These are phyloP conservation scores for Sebastes cheni DNA, from an alignment of 2,797 vertebrate species.

Conservation along the genomic window DNA sequence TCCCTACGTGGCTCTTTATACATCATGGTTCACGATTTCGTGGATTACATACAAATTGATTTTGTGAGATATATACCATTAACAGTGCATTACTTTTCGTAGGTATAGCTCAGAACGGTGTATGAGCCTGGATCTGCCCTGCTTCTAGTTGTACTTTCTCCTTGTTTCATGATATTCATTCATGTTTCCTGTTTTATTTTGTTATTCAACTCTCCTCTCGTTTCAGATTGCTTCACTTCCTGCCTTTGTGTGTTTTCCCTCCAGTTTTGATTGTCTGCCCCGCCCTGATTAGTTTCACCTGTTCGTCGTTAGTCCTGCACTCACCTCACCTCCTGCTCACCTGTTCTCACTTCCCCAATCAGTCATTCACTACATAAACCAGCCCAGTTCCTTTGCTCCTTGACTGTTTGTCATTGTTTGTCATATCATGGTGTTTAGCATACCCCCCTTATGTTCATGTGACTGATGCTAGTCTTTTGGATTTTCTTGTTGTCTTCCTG, in stretches of 20 bases:
- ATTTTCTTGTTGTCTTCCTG: not conserved
- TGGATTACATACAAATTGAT: too few species aligned
- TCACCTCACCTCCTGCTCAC: too few species aligned
- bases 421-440: not conserved
- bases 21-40: too few species aligned
- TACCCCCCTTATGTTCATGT: too few species aligned
- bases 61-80: too few species aligned
- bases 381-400: rapidly evolving
- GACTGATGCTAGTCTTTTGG: not conserved
- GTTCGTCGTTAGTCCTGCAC: not conserved
- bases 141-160: not conserved
- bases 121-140: not conserved
- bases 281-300: not conserved
- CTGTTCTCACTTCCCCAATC: too few species aligned
- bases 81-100: too few species aligned
- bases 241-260: not conserved
- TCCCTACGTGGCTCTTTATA: too few species aligned
- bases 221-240: not conserved
- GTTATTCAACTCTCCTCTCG: not conserved
- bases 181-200: not conserved
- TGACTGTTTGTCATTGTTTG: rapidly evolving
- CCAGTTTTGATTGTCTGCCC: not conserved
- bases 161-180: too few species aligned
- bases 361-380: rapidly evolving
- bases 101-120: too few species aligned